A percentile compares a stretch with the other conserved stretches of the same genome.
Conservation (phyloP, 2,888 invertebrate genomes). For the Amaurobius ferox region DNA sequence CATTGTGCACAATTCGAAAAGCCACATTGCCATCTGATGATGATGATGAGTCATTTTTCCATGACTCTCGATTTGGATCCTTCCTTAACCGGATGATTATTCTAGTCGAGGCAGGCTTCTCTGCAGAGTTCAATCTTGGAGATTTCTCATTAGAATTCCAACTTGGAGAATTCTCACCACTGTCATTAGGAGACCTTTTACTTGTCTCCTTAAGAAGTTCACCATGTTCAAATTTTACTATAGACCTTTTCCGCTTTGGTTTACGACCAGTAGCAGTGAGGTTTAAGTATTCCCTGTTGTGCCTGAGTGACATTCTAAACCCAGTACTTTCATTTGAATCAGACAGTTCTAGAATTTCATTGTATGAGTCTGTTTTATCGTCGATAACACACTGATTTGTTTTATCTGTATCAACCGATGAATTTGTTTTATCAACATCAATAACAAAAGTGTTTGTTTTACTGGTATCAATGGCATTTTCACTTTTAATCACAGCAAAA, state of each 20-base stretch:
- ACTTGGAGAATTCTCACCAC: constrained; percentile 3
- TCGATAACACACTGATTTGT: neutral
- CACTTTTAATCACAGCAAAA: constrained; percentile 38
- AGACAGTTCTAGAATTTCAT: constrained; percentile 19
- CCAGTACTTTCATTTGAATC: constrained; percentile 41
- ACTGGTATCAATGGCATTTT: neutral
- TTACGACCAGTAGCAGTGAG: neutral
- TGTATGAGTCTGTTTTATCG: constrained; percentile 22
- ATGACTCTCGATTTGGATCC: constrained; percentile 65
- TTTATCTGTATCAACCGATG: neutral
- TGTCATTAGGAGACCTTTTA: constrained; percentile 16
- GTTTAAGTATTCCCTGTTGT: constrained; percentile 29
- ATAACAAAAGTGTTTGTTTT: neutral
- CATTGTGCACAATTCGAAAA: constrained; percentile 62
- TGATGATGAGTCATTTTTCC: constrained; percentile 60
- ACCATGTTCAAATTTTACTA: constrained; percentile 29
- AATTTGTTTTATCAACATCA: constrained; percentile 21
- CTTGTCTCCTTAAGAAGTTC: constrained; percentile 47
- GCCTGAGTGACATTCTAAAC: constrained; percentile 50
- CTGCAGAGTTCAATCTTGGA: constrained; percentile 20
- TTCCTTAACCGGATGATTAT: constrained; percentile 66
- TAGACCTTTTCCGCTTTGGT: constrained; percentile 17
- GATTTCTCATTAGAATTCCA: constrained; percentile 42
- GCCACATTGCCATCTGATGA: constrained; percentile 38
- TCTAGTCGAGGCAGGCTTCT: constrained; percentile 43